Evolutionary conservation across 2,113 vertebrate species (phyloP).

Genomic region (Zapornia atra): DNA sequence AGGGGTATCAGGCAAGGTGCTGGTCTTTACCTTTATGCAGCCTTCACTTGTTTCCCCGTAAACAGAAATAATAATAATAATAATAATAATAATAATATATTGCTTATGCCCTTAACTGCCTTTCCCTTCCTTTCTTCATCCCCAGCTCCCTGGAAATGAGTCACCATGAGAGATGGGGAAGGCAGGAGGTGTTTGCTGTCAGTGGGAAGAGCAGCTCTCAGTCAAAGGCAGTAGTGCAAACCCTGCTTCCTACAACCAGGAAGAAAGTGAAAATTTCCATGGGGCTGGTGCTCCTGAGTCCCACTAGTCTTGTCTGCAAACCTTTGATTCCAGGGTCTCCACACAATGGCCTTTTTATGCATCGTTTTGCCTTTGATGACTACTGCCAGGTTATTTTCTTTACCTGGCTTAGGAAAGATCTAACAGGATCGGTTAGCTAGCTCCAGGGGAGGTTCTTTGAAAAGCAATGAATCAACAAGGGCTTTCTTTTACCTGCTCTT

Average conservation of each 20-base stretch:
- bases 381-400: conserved; percentile 59
- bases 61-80: not conserved
- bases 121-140: not conserved
- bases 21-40: not conserved
- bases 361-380: conserved; percentile 27
- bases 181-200: not conserved
- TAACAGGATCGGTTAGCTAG: conserved; percentile 58
- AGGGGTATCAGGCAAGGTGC: not conserved
- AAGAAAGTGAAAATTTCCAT: conserved; percentile 40
- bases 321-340: conserved; percentile 40
- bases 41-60: not conserved
- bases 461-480: conserved; percentile 61
- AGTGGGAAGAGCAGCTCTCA: not conserved
- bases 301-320: conserved; percentile 12
- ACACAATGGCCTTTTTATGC: conserved; percentile 47
- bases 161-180: not conserved
- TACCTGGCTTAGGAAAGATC: conserved; percentile 55
- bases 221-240: not conserved
- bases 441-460: conserved; percentile 60
- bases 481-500: conserved; percentile 36
- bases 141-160: not conserved
- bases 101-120: not conserved
- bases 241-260: not conserved
- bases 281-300: not conserved
- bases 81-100: not conserved